Conservation (phyloP, 2,888 invertebrate species). For the Tipula lateralis region DNA sequence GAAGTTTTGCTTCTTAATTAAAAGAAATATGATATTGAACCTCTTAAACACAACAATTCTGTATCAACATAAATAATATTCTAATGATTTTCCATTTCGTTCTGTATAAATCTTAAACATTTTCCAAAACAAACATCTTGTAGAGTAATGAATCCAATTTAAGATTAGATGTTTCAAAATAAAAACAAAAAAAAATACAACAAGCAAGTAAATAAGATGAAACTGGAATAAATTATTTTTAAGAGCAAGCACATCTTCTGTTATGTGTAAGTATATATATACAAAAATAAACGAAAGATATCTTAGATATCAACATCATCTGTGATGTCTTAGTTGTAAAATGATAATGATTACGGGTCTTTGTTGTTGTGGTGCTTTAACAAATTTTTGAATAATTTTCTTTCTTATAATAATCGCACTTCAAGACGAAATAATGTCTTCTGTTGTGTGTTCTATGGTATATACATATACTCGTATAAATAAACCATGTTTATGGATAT, state of each 20-base stretch:
- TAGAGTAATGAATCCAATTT: slow-evolving; percentile 19
- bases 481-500: no score
- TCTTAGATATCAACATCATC: not conserved
- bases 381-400: not conserved
- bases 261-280: not conserved
- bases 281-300: not conserved
- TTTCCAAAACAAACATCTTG: not conserved
- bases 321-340: not conserved
- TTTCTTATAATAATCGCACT: not conserved
- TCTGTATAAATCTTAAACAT: not conserved
- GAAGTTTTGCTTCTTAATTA: not conserved
- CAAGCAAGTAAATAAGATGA: not conserved
- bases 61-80: not conserved
- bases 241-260: not conserved
- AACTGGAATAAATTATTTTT: not conserved
- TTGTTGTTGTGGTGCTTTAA: not conserved
- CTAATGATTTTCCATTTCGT: not conserved
- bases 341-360: not conserved
- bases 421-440: not conserved
- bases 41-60: not conserved
- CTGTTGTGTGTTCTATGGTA: not conserved
- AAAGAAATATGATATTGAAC: not conserved
- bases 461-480: not conserved
- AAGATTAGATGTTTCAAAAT: not conserved
- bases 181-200: not conserved